Percentiles rank a stretch among this genome's conserved stretches.
phyloP scores from a whole-genome alignment of 1,140 invertebrate species.

The Ostrea denselamellosa region DNA sequence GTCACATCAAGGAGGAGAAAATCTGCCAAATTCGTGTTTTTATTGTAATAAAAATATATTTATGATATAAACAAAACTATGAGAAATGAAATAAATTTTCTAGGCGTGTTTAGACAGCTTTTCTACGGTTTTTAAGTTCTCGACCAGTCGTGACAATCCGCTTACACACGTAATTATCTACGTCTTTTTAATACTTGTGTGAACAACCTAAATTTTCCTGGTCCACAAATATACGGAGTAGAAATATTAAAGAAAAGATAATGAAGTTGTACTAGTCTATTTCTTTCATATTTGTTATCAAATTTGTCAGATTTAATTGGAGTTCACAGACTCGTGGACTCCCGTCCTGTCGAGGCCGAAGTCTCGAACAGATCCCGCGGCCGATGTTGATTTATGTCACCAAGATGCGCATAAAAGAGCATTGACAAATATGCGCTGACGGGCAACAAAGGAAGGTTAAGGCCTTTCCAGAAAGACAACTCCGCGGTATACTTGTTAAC shows the following conservation, averaged over 20 bases:
- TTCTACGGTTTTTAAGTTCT: neutral
- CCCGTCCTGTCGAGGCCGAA: neutral
- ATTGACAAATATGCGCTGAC: neutral
- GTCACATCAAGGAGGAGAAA: neutral
- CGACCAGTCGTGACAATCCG: neutral
- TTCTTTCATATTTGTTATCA: neutral
- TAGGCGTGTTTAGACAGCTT: neutral
- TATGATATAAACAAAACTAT: neutral
- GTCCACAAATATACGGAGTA: neutral
- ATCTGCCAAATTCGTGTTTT: neutral
- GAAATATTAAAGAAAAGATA: neutral
- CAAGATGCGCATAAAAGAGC: neutral
- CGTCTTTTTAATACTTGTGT: constrained; percentile 6
- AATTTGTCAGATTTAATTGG: constrained; percentile 25
- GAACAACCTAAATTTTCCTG: neutral
- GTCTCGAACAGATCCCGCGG: neutral
- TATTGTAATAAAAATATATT: neutral
- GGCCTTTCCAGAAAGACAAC: neutral
- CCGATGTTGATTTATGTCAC: constrained; percentile 24
- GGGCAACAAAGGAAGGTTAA: neutral
- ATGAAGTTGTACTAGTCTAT: neutral
- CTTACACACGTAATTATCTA: neutral
- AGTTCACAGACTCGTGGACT: neutral
- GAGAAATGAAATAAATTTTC: neutral
- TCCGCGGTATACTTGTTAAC: neutral